These are phyloP conservation scores for Notolabrus celidotus DNA, from an alignment of 2,797 vertebrate genomes.

Conservation along the genomic window DNA sequence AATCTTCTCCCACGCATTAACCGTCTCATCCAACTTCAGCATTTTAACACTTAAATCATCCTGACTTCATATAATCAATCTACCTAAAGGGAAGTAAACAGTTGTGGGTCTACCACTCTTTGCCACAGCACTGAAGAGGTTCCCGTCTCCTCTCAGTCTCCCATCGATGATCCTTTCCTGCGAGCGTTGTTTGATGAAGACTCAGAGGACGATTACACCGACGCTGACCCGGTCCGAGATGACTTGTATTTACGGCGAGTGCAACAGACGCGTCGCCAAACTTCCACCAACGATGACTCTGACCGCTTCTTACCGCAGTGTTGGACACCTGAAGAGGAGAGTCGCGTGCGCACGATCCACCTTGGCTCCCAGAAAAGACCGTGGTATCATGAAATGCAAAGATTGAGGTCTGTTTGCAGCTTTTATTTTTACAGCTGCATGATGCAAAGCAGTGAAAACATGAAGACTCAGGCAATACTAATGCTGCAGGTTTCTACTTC, in stretches of 20 bases:
- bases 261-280: constrained; percentile 71
- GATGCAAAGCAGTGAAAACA: constrained; percentile 4
- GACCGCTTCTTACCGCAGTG: constrained; percentile 90
- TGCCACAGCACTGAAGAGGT: constrained; percentile 54
- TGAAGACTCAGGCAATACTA: constrained; percentile 16
- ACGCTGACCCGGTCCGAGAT: constrained; percentile 88
- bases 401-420: constrained; percentile 90
- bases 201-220: constrained; percentile 81
- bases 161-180: constrained; percentile 71
- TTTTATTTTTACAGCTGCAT: constrained; percentile 9
- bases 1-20: constrained; percentile 20
- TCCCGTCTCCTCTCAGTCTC: constrained; percentile 25
- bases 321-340: constrained; percentile 90
- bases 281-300: constrained; percentile 77
- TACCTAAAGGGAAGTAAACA: constrained; percentile 39
- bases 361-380: constrained; percentile 89
- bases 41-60: neutral
- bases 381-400: constrained; percentile 95
- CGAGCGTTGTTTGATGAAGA: constrained; percentile 78
- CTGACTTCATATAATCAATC: neutral
- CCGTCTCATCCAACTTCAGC: neutral
- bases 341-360: constrained; percentile 87
- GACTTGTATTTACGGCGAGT: constrained; percentile 79
- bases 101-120: constrained; percentile 42
- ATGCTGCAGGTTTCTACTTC: constrained; percentile 8